Conservation (phyloP, 2,113 vertebrate species). For the Eleginops maclovinus region DNA sequence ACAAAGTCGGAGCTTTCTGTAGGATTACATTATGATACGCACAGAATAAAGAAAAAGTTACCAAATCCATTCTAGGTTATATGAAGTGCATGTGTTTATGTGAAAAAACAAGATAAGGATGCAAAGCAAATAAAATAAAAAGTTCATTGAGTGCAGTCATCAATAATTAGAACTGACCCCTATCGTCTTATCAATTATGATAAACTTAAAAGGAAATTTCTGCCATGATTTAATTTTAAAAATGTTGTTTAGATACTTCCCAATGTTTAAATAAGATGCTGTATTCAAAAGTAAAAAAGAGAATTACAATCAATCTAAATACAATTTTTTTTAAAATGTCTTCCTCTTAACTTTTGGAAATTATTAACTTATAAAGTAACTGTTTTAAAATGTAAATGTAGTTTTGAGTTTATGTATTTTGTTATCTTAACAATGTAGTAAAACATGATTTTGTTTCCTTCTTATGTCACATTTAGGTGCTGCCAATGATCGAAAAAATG, state of each 20-base stretch:
- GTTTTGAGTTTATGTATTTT: not conserved
- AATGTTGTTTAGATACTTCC: not conserved
- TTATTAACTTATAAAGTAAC: not conserved
- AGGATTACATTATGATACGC: not conserved
- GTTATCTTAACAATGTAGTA: not conserved
- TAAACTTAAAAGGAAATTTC: not conserved
- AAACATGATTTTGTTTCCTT: not conserved
- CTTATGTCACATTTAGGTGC: slow-evolving; percentile 37
- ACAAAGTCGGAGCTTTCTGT: not conserved
- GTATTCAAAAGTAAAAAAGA: not conserved
- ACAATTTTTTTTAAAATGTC: not conserved
- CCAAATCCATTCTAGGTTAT: not conserved
- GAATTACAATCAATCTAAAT: not conserved
- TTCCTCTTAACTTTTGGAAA: not conserved
- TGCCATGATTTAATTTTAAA: not conserved
- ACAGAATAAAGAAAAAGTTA: not conserved
- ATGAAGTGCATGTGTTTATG: not conserved
- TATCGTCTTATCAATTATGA: not conserved
- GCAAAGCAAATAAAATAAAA: not conserved
- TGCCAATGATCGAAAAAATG: not conserved
- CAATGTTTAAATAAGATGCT: not conserved
- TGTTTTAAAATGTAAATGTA: not conserved
- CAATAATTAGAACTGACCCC: not conserved
- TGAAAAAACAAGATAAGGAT: not conserved
- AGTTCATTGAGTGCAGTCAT: not conserved